Conservation (phyloP, 1,140 invertebrate species). For the Achroia grisella region DNA sequence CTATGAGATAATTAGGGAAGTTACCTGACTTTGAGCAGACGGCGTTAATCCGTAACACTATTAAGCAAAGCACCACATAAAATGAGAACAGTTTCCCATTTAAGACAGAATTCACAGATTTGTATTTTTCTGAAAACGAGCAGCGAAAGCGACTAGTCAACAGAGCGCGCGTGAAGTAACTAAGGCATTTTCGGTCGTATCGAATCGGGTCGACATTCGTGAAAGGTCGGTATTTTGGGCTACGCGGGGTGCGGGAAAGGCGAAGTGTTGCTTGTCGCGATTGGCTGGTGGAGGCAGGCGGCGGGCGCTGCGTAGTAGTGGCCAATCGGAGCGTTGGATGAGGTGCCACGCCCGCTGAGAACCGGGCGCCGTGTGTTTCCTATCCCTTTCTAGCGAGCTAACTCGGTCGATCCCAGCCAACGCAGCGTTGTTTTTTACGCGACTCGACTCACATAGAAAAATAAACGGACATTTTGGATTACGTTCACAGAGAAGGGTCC, state of each 20-base stretch:
- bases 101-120: constrained; percentile 6
- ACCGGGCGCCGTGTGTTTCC: constrained; percentile 21
- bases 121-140: constrained; percentile 27
- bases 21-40: constrained; percentile 13
- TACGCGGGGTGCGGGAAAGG: constrained; percentile 47
- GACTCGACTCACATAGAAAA: constrained; percentile 55
- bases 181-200: constrained; percentile 71
- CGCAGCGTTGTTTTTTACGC: constrained; percentile 47
- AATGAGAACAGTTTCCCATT: background rate
- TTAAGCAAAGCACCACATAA: background rate
- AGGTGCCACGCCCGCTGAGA: constrained; percentile 66
- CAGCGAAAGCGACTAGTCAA: constrained; percentile 49
- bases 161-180: constrained; percentile 62
- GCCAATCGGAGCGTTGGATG: constrained; percentile 49
- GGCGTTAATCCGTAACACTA: background rate
- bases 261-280: constrained; percentile 13
- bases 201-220: constrained; percentile 66
- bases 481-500: constrained; percentile 48
- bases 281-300: constrained; percentile 63
- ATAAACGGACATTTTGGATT: constrained; percentile 72
- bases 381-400: constrained; percentile 34
- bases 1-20: background rate
- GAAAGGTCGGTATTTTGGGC: constrained; percentile 61
- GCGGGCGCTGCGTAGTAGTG: constrained; percentile 36
- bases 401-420: constrained; percentile 36